These are phyloP conservation scores for Brachypalpus laphriformis DNA, from an alignment of 2,888 invertebrate genomes.

Conservation along the genomic window DNA sequence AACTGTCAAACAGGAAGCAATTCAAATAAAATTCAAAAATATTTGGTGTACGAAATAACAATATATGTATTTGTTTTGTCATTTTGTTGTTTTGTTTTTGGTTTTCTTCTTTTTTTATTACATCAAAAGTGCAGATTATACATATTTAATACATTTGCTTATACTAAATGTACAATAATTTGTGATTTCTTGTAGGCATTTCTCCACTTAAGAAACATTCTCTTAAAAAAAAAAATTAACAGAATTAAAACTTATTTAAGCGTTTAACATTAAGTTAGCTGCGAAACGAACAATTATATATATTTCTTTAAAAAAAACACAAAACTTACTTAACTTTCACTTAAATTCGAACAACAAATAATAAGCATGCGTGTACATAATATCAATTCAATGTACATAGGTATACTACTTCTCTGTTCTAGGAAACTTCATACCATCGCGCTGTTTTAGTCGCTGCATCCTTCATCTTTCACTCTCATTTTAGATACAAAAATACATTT, in stretches of 20 bases:
- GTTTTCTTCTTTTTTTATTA: constrained; percentile 68
- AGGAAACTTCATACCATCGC: constrained; percentile 68
- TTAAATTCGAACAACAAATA: neutral
- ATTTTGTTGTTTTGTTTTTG: constrained; percentile 31
- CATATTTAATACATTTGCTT: constrained; percentile 66
- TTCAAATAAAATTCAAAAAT: constrained; percentile 4
- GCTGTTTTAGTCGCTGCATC: constrained; percentile 22
- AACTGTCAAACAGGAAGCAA: too few species aligned
- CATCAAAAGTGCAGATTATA: constrained; percentile 76
- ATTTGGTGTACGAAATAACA: constrained; percentile 75
- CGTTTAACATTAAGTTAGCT: constrained; percentile 11
- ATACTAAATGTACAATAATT: constrained; percentile 66
- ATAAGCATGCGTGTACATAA: neutral
- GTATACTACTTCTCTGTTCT: constrained; percentile 24
- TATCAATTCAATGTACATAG: neutral
- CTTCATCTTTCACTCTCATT: neutral
- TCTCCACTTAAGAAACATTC: constrained; percentile 38
- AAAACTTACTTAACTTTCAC: neutral
- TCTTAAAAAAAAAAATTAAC: neutral
- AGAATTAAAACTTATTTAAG: constrained; percentile 5
- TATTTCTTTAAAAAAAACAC: neutral
- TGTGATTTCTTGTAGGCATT: constrained; percentile 59
- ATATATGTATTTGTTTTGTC: constrained; percentile 72
- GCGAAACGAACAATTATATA: neutral
- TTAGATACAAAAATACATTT: constrained; percentile 18